Conservation (phyloP, 1,140 invertebrate genomes). For the Campodea augens region DNA sequence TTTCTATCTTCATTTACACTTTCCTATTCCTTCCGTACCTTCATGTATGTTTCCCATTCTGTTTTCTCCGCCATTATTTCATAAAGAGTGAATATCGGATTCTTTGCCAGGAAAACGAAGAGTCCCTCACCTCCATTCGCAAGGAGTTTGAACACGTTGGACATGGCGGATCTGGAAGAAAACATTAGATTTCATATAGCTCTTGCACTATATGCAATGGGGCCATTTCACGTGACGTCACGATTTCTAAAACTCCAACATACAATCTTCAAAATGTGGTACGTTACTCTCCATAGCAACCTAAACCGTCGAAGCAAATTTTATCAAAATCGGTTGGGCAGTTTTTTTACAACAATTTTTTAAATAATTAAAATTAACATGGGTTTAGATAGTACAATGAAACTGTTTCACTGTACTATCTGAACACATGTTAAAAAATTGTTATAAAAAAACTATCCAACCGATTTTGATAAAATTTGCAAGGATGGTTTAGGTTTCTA, state of each 20-base stretch:
- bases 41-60: conserved; percentile 43
- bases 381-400: no score
- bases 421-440: no score
- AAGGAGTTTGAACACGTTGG: conserved; percentile 42
- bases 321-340: neutral
- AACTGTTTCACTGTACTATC: no score
- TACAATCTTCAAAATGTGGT: neutral
- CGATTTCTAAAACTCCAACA: no score
- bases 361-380: neutral
- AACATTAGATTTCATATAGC: conserved; percentile 10
- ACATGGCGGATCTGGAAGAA: conserved; percentile 32
- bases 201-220: no score
- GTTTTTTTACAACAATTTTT: neutral
- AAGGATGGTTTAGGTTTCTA: no score
- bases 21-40: no score
- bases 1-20: no score
- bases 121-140: conserved; percentile 42
- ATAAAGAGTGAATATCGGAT: conserved; percentile 49
- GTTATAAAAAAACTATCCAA: no score
- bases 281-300: neutral
- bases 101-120: conserved; percentile 45
- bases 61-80: conserved; percentile 31
- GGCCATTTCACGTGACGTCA: no score
- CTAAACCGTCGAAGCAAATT: neutral
- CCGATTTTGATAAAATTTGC: no score